Evolutionary conservation across 2,888 invertebrate genomes (phyloP).

Genomic region (Epistrophella euchroma): DNA sequence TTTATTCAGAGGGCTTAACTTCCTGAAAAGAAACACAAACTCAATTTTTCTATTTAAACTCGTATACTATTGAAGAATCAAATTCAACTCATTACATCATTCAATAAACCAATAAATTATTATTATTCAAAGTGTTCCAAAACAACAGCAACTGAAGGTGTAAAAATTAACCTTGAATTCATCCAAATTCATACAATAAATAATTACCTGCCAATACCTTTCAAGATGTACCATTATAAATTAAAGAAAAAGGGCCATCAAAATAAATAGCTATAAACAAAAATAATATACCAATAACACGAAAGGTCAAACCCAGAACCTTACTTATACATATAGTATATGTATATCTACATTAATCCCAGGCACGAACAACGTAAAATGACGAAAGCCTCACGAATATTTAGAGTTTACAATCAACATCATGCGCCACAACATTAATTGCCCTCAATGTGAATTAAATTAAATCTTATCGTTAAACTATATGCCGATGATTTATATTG

Average conservation of each 20-base stretch:
- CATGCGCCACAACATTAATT: constrained; percentile 8
- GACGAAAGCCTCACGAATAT: background rate
- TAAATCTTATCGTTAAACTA: background rate
- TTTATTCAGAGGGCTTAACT: too few relatives aligned
- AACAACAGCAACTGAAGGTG: background rate
- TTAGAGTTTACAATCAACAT: background rate
- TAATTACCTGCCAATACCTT: constrained; percentile 16
- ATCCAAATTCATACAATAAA: background rate
- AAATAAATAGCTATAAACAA: background rate
- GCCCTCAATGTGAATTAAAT: constrained; percentile 22
- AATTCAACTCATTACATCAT: background rate
- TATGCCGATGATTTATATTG: constrained; percentile 18
- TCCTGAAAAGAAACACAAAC: too few relatives aligned
- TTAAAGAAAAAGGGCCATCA: constrained; percentile 16
- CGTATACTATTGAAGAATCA: too few relatives aligned
- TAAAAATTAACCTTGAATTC: constrained; percentile 2
- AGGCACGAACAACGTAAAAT: background rate
- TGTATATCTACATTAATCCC: too few relatives aligned
- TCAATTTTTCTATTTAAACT: too few relatives aligned
- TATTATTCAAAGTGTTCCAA: background rate
- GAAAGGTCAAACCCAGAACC: constrained; percentile 29
- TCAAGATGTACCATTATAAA: background rate
- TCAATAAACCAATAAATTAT: background rate
- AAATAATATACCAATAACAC: background rate
- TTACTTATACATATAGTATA: background rate